Evolutionary conservation across 2,797 vertebrate species (phyloP).

Genomic region (Chelmon rostratus): DNA sequence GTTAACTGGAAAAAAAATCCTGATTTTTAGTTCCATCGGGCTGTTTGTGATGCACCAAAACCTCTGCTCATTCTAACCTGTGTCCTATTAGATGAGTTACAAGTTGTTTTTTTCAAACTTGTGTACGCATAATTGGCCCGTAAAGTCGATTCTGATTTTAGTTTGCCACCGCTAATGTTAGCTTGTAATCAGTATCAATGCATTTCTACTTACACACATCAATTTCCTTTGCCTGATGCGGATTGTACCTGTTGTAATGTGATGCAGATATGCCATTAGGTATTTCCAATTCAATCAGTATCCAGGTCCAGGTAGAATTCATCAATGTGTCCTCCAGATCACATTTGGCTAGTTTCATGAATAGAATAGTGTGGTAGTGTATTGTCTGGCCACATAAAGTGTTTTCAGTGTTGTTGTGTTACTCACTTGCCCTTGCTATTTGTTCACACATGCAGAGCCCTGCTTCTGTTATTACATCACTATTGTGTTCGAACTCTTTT

Average conservation of each 20-base stretch:
- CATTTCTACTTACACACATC: background rate
- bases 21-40: background rate
- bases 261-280: background rate
- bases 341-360: background rate
- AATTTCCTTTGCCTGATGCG: background rate
- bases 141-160: background rate
- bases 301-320: background rate
- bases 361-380: background rate
- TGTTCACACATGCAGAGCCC: background rate
- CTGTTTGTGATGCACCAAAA: background rate
- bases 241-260: background rate
- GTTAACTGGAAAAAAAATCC: slow-evolving; percentile 1
- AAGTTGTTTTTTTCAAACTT: no score
- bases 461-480: background rate
- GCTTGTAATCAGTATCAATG: background rate
- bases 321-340: background rate
- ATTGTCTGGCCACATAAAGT: background rate
- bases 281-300: background rate
- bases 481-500: background rate
- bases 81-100: background rate
- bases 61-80: background rate
- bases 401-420: background rate
- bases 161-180: background rate
- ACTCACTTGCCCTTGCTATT: background rate
- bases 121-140: no score